phyloP scores from a whole-genome alignment of 2,113 vertebrate genomes.

The Rhabdomys dilectus region DNA sequence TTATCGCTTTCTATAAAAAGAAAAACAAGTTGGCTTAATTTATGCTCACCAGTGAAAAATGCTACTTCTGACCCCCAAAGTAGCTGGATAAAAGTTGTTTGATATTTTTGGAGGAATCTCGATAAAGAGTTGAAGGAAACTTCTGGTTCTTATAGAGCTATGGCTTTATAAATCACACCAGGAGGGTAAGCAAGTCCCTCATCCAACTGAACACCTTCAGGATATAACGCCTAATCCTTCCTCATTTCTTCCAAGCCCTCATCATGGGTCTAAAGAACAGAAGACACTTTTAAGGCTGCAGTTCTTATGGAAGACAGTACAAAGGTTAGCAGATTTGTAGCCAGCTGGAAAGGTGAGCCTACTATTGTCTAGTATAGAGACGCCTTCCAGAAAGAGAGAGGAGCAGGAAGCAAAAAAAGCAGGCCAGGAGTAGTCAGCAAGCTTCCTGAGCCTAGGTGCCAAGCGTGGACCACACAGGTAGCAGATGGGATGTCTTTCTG shows the following conservation, averaged over 20 bases:
- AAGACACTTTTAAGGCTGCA: background rate
- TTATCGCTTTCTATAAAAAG: slow-evolving; percentile 61
- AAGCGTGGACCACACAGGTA: background rate
- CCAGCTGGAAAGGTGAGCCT: background rate
- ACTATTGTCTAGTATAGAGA: background rate
- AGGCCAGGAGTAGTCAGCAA: background rate
- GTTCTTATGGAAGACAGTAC: background rate
- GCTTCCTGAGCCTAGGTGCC: background rate
- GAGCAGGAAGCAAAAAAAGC: background rate
- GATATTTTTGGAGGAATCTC: background rate
- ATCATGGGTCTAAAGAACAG: accelerated
- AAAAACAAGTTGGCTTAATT: slow-evolving; percentile 54
- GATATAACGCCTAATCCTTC: background rate
- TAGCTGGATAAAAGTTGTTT: background rate
- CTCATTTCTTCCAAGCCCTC: background rate
- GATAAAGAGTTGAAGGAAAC: background rate
- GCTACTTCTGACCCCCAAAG: background rate
- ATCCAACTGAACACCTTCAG: background rate
- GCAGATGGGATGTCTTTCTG: background rate
- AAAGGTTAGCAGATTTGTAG: background rate
- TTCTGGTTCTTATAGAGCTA: background rate
- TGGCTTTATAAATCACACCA: background rate
- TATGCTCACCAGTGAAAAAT: slow-evolving; percentile 55
- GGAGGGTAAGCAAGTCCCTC: background rate
- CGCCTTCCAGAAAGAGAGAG: background rate